Evolutionary conservation across 2,797 vertebrate species (phyloP).

Genomic region (Nothura maculosa): DNA sequence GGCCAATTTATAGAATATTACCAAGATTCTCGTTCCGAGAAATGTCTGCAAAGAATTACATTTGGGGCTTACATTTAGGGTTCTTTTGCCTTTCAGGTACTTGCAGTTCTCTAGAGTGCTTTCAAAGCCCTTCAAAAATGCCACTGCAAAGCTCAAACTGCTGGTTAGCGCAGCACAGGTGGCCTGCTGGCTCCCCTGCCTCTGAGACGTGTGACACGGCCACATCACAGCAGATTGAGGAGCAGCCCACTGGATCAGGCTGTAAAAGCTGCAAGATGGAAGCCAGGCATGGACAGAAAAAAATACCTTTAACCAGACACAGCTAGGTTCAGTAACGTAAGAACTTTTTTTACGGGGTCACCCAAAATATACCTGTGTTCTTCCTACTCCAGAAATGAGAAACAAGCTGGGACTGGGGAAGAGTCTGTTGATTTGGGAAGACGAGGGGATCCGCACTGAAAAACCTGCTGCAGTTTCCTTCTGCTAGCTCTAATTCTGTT

Average conservation of each 20-base stretch:
- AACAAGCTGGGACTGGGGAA: background rate
- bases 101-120: background rate
- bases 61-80: background rate
- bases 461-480: background rate
- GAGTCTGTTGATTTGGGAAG: background rate
- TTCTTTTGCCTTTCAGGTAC: background rate
- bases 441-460: background rate
- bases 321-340: background rate
- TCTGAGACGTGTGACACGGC: background rate
- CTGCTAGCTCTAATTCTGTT: background rate
- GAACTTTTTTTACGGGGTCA: background rate
- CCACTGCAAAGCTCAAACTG: background rate
- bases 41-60: background rate
- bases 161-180: background rate
- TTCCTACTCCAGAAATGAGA: background rate
- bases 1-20: background rate
- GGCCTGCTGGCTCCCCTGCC: background rate
- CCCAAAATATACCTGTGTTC: background rate
- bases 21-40: background rate
- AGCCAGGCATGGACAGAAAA: background rate
- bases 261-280: background rate
- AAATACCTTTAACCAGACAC: background rate
- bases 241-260: background rate
- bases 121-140: background rate
- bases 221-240: background rate